A percentile compares a stretch with the other conserved stretches of the same genome.
Conservation (phyloP, 2,113 vertebrate genomes). For the Tachuris rubrigastra region DNA sequence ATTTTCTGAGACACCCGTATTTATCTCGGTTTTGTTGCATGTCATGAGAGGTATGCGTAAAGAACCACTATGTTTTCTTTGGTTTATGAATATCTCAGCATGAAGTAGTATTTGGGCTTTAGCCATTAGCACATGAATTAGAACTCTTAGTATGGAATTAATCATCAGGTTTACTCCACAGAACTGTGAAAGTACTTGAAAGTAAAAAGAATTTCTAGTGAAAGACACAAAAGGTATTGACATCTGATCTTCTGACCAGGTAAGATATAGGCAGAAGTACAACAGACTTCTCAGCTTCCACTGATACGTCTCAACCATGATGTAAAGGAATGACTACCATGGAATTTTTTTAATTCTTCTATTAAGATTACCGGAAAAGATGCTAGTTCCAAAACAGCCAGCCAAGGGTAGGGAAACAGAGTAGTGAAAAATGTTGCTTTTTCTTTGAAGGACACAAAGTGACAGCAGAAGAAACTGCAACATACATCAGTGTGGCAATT, state of each 20-base stretch:
- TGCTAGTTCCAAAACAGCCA: neutral
- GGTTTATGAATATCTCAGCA: neutral
- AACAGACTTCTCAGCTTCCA: neutral
- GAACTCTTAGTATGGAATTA: neutral
- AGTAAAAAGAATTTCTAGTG: neutral
- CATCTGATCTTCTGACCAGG: neutral
- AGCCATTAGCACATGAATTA: neutral
- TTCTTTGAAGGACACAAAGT: neutral
- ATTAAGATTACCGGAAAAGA: neutral
- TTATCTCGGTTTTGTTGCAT: neutral
- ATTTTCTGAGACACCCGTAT: slow-evolving; percentile 29
- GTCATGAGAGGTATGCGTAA: neutral
- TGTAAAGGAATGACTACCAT: neutral
- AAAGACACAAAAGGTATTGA: neutral
- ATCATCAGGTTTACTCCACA: neutral
- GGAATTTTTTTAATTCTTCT: neutral
- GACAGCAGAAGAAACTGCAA: neutral
- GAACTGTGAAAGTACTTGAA: neutral
- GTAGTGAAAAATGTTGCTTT: neutral
- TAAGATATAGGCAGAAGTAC: neutral
- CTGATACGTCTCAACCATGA: neutral
- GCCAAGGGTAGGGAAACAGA: neutral
- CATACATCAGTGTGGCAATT: neutral
- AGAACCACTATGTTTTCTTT: neutral
- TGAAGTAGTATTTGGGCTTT: neutral